Evolutionary conservation across 2,888 invertebrate species (phyloP).

Genomic region (Leptopilina drosophilae): DNA sequence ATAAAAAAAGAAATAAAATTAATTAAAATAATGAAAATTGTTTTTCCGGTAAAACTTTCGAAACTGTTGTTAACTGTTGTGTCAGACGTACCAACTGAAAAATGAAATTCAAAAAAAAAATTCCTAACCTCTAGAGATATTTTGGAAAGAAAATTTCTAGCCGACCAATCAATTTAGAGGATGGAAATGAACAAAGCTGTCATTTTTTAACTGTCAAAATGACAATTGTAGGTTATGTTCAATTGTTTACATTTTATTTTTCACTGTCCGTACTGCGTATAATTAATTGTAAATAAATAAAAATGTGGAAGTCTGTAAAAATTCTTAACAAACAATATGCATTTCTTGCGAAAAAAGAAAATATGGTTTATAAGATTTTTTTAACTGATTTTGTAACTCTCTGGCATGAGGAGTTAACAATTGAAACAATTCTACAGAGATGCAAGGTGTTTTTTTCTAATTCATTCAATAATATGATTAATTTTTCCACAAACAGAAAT

Average conservation of each 20-base stretch:
- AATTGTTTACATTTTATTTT: too few species aligned
- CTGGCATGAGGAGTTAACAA: not conserved
- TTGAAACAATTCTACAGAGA: slow-evolving; percentile 19
- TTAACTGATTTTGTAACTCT: slow-evolving; percentile 4
- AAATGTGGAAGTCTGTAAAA: not conserved
- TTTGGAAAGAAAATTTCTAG: too few species aligned
- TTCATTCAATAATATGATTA: not conserved
- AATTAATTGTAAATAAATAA: not conserved
- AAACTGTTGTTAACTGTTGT: slow-evolving; percentile 6
- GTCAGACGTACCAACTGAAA: too few species aligned
- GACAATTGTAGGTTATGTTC: too few species aligned
- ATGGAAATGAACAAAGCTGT: too few species aligned
- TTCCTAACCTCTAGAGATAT: too few species aligned
- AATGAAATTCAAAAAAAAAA: too few species aligned
- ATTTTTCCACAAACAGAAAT: too few species aligned
- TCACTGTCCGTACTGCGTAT: too few species aligned
- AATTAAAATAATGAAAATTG: slow-evolving; percentile 6
- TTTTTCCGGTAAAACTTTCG: not conserved
- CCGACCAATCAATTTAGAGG: too few species aligned
- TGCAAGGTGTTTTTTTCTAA: slow-evolving; percentile 21
- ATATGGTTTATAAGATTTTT: not conserved
- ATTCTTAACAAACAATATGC: not conserved
- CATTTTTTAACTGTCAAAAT: too few species aligned
- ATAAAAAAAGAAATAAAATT: not conserved
- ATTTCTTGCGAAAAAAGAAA: not conserved